Percentiles rank a stretch among this genome's conserved stretches.
Evolutionary conservation across 2,113 vertebrate genomes (phyloP).

Genomic region (Calyptomena viridis): DNA sequence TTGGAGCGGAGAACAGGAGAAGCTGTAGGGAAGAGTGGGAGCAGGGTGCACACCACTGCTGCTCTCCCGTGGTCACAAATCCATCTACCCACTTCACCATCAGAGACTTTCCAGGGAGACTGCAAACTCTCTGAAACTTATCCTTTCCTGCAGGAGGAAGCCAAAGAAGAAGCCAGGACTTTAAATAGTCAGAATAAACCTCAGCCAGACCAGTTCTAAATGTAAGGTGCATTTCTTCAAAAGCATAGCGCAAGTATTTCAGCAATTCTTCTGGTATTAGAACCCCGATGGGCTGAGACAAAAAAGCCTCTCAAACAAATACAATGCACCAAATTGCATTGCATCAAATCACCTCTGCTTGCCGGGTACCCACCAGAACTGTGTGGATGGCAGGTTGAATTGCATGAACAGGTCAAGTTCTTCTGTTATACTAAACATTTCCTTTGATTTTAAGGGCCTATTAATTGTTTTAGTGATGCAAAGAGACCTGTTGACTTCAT

Average conservation of each 20-base stretch:
- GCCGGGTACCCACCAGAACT: fast-evolving
- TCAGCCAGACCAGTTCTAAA: neutral
- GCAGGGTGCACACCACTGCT: fast-evolving
- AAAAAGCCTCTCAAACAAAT: neutral
- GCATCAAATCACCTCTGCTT: fast-evolving
- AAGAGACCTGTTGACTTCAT: neutral
- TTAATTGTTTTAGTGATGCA: neutral
- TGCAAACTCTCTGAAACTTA: neutral
- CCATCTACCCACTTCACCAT: neutral
- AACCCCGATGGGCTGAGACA: neutral
- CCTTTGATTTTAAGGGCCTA: neutral
- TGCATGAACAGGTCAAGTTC: neutral
- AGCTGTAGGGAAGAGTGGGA: neutral
- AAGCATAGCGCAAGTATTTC: neutral
- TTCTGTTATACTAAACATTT: neutral
- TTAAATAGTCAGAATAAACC: neutral
- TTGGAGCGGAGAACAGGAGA: neutral
- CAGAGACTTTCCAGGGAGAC: neutral
- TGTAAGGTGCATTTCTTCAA: neutral
- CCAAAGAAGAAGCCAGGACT: neutral
- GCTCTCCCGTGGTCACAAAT: neutral
- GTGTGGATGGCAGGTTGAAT: fast-evolving
- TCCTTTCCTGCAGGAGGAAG: neutral
- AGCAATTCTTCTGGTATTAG: neutral
- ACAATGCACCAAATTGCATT: neutral